phyloP scores from a whole-genome alignment of 2,888 invertebrate species.

The Agrotis exclamationis region DNA sequence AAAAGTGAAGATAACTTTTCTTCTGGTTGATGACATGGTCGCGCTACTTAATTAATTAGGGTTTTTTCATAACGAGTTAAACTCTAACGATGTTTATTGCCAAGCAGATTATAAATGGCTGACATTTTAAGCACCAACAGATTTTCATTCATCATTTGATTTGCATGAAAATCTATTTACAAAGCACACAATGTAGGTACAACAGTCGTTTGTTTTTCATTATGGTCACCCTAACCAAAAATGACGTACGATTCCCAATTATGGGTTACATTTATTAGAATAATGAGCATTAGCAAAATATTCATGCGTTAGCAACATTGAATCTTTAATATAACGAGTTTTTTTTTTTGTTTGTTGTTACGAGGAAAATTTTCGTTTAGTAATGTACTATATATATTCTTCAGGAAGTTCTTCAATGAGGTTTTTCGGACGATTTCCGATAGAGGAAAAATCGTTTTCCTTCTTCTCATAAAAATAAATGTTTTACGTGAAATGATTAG shows the following conservation, averaged over 20 bases:
- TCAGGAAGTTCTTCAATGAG: constrained; percentile 11
- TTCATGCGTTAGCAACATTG: constrained; percentile 77
- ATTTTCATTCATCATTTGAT: constrained; percentile 47
- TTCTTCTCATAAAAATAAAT: constrained; percentile 7
- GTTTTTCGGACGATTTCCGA: constrained; percentile 11
- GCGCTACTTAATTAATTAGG: neutral
- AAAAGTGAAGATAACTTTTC: no score
- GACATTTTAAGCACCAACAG: constrained; percentile 8
- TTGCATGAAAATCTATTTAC: constrained; percentile 35
- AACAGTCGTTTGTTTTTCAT: constrained; percentile 29
- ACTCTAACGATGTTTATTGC: constrained; percentile 21
- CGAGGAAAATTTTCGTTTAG: constrained; percentile 42
- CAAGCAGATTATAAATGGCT: constrained; percentile 4
- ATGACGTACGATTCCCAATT: constrained; percentile 83
- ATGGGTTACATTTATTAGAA: constrained; percentile 83
- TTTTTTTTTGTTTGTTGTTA: constrained; percentile 69
- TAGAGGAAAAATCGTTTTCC: constrained; percentile 5
- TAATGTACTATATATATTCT: no score
- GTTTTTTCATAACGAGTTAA: neutral
- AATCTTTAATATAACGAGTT: constrained; percentile 77
- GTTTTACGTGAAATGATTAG: neutral
- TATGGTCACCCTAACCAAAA: constrained; percentile 77
- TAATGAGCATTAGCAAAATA: constrained; percentile 84
- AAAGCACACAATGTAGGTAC: constrained; percentile 30
- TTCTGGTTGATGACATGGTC: neutral